Evolutionary conservation across 2,888 invertebrate species (phyloP), one percentile per base, ranked within the genome.

Genomic region (Xanthorhoe spadicearia): DNA sequence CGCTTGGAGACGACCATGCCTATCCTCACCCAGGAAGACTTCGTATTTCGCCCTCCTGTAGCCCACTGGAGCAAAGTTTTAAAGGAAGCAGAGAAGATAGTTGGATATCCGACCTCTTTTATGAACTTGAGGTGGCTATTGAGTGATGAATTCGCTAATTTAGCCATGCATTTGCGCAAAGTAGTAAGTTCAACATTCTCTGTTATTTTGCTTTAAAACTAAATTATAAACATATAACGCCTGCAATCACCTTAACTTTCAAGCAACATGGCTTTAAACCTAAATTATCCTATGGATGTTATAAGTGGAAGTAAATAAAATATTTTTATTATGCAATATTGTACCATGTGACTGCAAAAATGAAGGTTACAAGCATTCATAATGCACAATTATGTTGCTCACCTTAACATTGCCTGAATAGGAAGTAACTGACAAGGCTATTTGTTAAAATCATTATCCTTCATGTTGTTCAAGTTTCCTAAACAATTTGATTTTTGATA

Each of bases 81-180:
- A 51, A 82, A 83, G 0, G 92, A 92, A 71, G 93, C 93, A 1
- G 93, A 93, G 69, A 88, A 87, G 77, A 85, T 92, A 18, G 93
- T 93, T n/a, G 92, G 93, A 75, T 89, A 94, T 81, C 94, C 94
- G 46, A 94, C 94, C 72, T 94, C 94, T 53, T 94, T 93, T 82
- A 91, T 93, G 72, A 94, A 90, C 81, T 86, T 94, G 71, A 88
- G 94, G 67, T 94, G 94, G 94, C 88, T 94, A 75, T 93, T 94
- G 82, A 94, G 94, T 79, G 94, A 94, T 78, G 94, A 94, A 87
- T 94, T 94, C 74, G 94, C 94, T 58, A 94, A 94, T 82, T 89
- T 93, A 61, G 93, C 93, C n/a, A 88, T 92, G 76, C 93, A 93
- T 76, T 77, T 93, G 49, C 83, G 92, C 72, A 93, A 93, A 73